These are phyloP conservation scores for Etia nguti DNA, from an alignment of 2,113 vertebrate genomes.

Conservation along the genomic window DNA sequence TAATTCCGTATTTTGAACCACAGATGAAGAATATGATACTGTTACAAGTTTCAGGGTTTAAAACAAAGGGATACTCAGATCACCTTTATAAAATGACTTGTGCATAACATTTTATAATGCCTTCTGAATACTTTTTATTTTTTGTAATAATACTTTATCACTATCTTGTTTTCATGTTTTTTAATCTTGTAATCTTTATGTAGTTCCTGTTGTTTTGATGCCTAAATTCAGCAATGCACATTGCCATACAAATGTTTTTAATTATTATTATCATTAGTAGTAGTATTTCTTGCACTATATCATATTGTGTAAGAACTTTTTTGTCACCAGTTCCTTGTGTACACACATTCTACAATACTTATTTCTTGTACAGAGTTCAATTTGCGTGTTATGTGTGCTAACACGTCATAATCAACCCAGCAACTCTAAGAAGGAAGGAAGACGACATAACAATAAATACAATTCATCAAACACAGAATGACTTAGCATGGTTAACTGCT, in stretches of 20 bases:
- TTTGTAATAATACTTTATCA: not conserved
- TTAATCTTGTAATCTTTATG: not conserved
- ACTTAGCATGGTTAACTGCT: not conserved
- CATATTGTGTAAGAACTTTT: rapidly evolving
- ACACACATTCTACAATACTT: rapidly evolving
- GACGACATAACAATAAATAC: not conserved
- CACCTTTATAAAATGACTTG: not conserved
- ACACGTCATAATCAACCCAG: not conserved
- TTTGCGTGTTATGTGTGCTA: not conserved
- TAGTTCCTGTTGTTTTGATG: not conserved
- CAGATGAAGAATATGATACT: rapidly evolving
- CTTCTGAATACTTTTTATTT: not conserved
- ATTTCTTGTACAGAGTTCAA: rapidly evolving
- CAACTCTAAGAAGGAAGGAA: not conserved
- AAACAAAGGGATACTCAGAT: not conserved
- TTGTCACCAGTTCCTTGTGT: not conserved
- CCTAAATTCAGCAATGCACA: not conserved
- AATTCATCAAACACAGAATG: not conserved
- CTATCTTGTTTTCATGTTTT: not conserved
- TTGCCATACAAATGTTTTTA: not conserved
- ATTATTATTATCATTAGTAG: not conserved
- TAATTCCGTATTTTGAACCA: not conserved
- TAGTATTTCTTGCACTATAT: not conserved
- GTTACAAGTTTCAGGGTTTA: not conserved
- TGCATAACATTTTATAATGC: not conserved